These are phyloP conservation scores for Pseudoatta argentina DNA, from an alignment of 1,140 invertebrate genomes.

Conservation along the genomic window DNA sequence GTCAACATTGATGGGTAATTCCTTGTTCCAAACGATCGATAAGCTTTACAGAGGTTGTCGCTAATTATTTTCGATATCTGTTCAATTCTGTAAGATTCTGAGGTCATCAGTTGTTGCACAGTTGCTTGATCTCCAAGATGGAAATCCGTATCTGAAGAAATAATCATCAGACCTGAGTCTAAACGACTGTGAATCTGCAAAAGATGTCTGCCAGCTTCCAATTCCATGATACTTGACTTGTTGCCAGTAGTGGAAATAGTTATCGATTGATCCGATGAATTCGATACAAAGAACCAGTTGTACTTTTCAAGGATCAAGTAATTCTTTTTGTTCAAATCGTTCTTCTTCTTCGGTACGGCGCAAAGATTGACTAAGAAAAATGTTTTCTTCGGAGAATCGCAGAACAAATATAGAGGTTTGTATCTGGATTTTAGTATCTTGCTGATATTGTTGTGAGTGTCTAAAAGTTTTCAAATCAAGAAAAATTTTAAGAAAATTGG, in stretches of 20 bases:
- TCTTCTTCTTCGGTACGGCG: neutral
- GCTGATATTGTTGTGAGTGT: slow-evolving; percentile 33
- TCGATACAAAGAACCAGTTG: slow-evolving; percentile 70
- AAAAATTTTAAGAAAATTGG: neutral
- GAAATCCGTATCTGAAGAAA: slow-evolving; percentile 79
- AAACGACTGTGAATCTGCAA: slow-evolving; percentile 77
- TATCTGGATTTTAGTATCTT: slow-evolving; percentile 71
- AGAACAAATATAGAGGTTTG: slow-evolving; percentile 82
- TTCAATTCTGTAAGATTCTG: slow-evolving; percentile 70
- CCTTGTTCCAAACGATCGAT: slow-evolving; percentile 76
- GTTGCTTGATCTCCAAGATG: slow-evolving; percentile 74
- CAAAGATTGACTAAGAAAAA: slow-evolving; percentile 79
- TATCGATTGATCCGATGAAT: slow-evolving; percentile 45
- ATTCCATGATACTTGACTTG: slow-evolving; percentile 72
- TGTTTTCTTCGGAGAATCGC: slow-evolving; percentile 79
- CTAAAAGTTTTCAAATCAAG: slow-evolving; percentile 15
- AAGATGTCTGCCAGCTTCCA: slow-evolving; percentile 77
- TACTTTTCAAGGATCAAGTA: slow-evolving; percentile 74
- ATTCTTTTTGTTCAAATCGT: neutral
- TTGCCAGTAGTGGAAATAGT: slow-evolving; percentile 75
- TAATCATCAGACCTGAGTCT: slow-evolving; percentile 69
- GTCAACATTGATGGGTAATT: slow-evolving; percentile 66
- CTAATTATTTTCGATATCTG: slow-evolving; percentile 60
- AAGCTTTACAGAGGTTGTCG: slow-evolving; percentile 63
- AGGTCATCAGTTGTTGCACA: slow-evolving; percentile 77